Evolutionary conservation across 92 coral and sea anemone genomes (phyloP), one percentile per base, ranked within the genome.

Genomic region (Parazoanthus atlanticus): DNA sequence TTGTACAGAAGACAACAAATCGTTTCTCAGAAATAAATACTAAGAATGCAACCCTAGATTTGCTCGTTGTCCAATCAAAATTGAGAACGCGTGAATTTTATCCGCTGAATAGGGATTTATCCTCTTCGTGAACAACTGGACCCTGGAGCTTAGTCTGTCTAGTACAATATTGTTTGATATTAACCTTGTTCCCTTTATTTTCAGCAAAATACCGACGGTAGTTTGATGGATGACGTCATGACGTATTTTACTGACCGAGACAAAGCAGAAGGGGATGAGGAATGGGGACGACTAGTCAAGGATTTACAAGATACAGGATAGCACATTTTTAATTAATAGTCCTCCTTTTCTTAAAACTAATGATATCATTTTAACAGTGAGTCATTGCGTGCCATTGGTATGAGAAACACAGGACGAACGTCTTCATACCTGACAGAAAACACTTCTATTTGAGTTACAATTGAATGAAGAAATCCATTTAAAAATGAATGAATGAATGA

Each of bases 191-290:
- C 6, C 10, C 65, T 23, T n/a, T 26, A n/a, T 78, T 40, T 84
- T 30, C 58, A 84, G 77, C 65, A 70, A 72, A 52, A 84, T 84
- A 23, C 67, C 29, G 66, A 77, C 58, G 61, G 78, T 40, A 84
- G 87, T 70, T 84, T 84, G 47, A 84, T 84, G 87, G 87, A 84
- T 84, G 87, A 84, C 78, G 87, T 84, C 87, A 84, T 84, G 87
- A 71, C 87, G 78, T 71, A 70, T 47, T 84, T 84, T 84, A 36
- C 64, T n/a, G 87, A 84, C 33, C 87, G 77, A 69, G 78, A 84
- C 29, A 84, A 84, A 26, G 70, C 87, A 84, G 78, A 74, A 43
- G 74, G 34, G 66, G 87, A 84, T 8, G 64, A 26, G 31, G 87
- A 84, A 74, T 84, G 87, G 87, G 74, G 54, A 52, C 87, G 77